Conservation (phyloP, 2,113 vertebrate genomes). For the Bufo bufo region DNA sequence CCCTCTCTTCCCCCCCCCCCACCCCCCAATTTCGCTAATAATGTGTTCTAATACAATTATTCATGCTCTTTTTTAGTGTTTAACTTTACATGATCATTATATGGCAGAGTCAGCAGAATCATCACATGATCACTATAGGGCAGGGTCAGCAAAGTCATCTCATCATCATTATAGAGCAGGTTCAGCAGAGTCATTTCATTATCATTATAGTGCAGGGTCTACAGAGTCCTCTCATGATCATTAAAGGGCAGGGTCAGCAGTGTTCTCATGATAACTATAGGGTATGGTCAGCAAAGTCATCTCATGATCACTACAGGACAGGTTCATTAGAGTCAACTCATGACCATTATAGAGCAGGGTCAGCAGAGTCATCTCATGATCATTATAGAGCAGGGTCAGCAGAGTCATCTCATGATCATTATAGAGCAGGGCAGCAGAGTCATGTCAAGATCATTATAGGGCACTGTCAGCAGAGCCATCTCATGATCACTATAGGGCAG, state of each 20-base stretch:
- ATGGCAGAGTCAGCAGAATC: too few species aligned
- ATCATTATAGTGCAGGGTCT: neutral
- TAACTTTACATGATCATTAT: too few species aligned
- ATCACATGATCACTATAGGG: neutral
- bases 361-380: neutral
- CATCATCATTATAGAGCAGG: neutral
- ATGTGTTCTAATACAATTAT: too few species aligned
- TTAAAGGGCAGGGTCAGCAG: neutral
- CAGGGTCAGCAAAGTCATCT: neutral
- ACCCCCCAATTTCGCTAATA: too few species aligned
- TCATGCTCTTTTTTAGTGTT: too few species aligned
- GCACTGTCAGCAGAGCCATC: neutral
- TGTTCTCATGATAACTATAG: neutral
- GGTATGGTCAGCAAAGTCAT: too few species aligned
- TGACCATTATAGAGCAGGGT: neutral
- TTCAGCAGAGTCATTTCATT: neutral
- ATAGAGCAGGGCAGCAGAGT: neutral
- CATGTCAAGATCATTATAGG: neutral
- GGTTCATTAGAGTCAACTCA: neutral
- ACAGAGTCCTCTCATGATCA: neutral
- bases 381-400: neutral
- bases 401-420: neutral
- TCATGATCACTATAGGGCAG: neutral
- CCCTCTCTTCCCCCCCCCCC: too few species aligned
- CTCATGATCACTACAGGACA: too few species aligned